Base-by-base conservation (phyloP, 2,113 vertebrate genomes). In the Seriola rivoliana region DNA sequence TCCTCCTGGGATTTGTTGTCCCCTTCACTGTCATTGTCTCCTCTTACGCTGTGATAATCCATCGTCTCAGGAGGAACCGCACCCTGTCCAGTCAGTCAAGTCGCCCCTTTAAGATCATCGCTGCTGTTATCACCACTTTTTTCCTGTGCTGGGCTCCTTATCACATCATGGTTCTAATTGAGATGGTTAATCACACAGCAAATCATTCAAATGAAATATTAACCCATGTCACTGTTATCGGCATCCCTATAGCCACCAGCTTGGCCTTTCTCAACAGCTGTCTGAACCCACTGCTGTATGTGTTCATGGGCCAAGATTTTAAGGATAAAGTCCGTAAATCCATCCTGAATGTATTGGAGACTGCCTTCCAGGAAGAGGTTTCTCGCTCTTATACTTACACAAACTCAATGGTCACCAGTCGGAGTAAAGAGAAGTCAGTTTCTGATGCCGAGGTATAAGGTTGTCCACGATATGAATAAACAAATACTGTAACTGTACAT, bases 131-230 rank as follows among this genome's bases (percentile, higher is more conserved):
- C 6, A 89, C 87, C 21, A 94, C 95, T 0, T 97, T 98, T 73
- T 97, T 97, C 89, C 85, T 97, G 55, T 98, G 97, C 87, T 97
- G 97, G 95, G 94, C 96, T 67, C 97, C 97, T 1, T 97, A 96
- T 82, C 97, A 97, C 0, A 93, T 96, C 73, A 93, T 98, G 84
- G 52, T 69, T 54, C 80, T 95, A 11, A 93, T 95, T 17, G 95
- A 96, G 89, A 68, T 95, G 89, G 88, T 93, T 2, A 81, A 90
- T 78, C 54, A 94, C 75, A 90, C 92, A 85, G 32, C 81, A 12
- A 11, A 42, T 42, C 40, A 42, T 42, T 42, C 40, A 42, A 94
- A 69, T 75, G 57, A 80, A 44, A 91, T 58, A 9, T 73, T 95
- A 34, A 38, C 90, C 16, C 68, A 88, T 48, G 76, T 94, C 48